Base-by-base conservation (phyloP, 1,140 invertebrate species). In the Aphelenchoides fujianensis region DNA sequence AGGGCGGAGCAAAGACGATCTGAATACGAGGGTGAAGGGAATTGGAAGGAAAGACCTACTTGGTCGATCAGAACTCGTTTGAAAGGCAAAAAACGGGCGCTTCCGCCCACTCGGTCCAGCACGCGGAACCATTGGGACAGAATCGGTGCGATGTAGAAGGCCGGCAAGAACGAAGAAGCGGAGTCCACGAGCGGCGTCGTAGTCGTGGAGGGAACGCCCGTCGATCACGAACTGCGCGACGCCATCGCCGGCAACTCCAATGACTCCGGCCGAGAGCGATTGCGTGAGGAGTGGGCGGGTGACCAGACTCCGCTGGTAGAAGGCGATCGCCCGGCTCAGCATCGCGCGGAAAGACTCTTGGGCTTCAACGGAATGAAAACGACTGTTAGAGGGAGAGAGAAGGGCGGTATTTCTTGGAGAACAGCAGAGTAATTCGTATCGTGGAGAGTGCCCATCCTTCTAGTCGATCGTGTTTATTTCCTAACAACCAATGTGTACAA, bases 1-100 rank as follows among this genome's bases (percentile, higher is more conserved):
- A 75, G 28, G 73, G 27, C 36, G 73, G 73, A 1, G 73, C 73
- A 61, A 76, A 74, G 31, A n/a, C 67, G 7, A 69, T 36, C 63
- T 76, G 23, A 76, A 73, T 12, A 48, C 12, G 41, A 48, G 41
- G 41, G 12, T 61, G n/a, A n/a, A n/a, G n/a, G n/a, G n/a, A n/a
- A n/a, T n/a, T n/a, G n/a, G n/a, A n/a, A n/a, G n/a, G n/a, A n/a
- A n/a, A n/a, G 1, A 35, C 2, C 1, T 35, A 66, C 63, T 48
- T 66, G 63, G 53, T 66, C 63, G 31, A 66, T 30, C n/a, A 37
- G 12, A 34, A 66, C 32, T 16, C 63, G 63, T 35, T 66, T 66
- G 12, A 66, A 66, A 1, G 55, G 55, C 7, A 23, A 19, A 7
- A 35, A 2, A n/a, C 16, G 9, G 27, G 32, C 12, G 30, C 53